Percentiles rank a stretch among this genome's conserved stretches.
Conservation (phyloP, 1,140 invertebrate genomes). For the Sogatella furcifera region DNA sequence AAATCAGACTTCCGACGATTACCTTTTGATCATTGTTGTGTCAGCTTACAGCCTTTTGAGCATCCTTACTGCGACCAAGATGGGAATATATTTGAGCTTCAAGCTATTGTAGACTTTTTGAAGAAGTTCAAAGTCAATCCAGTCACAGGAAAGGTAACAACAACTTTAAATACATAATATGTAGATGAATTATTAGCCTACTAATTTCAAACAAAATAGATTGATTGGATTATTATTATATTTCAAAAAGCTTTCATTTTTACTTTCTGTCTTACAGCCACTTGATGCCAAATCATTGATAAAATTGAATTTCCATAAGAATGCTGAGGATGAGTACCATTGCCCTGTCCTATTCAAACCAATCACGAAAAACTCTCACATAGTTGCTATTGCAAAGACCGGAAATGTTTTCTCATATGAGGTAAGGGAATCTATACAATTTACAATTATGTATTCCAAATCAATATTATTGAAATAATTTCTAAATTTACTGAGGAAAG, state of each 20-base stretch:
- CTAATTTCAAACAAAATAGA: too few species aligned
- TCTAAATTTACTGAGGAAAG: too few species aligned
- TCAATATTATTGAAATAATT: too few species aligned
- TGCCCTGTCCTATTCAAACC: conserved; percentile 92
- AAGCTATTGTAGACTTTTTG: conserved; percentile 79
- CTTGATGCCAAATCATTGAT: conserved; percentile 75
- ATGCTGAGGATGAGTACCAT: conserved; percentile 74
- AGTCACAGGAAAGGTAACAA: conserved; percentile 72
- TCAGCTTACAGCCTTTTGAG: conserved; percentile 86
- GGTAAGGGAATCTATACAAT: conserved; percentile 31
- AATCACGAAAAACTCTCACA: conserved; percentile 92
- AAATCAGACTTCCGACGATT: conserved; percentile 79
- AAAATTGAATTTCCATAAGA: conserved; percentile 85
- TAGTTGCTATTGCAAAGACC: conserved; percentile 81
- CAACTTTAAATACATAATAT: background rate
- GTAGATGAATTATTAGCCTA: too few species aligned
- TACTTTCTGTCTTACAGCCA: conserved; percentile 43
- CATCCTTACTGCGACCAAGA: conserved; percentile 81
- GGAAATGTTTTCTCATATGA: conserved; percentile 96
- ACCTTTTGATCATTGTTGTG: conserved; percentile 87
- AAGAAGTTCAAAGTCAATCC: conserved; percentile 94
- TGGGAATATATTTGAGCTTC: conserved; percentile 83
- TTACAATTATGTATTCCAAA: too few species aligned
- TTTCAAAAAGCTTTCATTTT: background rate
- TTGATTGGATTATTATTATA: too few species aligned